Base-by-base conservation (phyloP, 2,888 invertebrate genomes). In the Lithophane leautieri region DNA sequence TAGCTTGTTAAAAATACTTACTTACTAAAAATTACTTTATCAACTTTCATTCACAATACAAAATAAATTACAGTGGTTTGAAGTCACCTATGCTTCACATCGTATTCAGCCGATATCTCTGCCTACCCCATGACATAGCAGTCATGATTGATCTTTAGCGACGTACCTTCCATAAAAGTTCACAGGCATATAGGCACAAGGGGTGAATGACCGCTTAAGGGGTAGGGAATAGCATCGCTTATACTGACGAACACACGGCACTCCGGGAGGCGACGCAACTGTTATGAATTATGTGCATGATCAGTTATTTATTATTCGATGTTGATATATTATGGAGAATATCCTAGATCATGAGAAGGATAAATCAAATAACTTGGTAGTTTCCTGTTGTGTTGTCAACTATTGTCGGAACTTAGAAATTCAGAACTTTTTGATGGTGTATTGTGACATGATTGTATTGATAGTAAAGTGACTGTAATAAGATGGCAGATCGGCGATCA, bases 131-230 rank as follows among this genome's bases (percentile, higher is more conserved):
- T 25, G 7, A 40, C 19, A 44, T 12, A 73, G 11, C 22, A 61
- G 19, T n/a, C 25, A 56, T 70, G n/a, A 44, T 66, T 70, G 65
- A 78, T 70, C 22, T 52, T 19, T 47, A 34, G 42, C 22, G 65
- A 65, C 22, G 54, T 56, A 22, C 34, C 42, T 50, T 63, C 40
- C 16, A 61, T 61, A 34, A 61, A 63, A 70, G 44, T 66, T 61
- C 61, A 42, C n/a, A 83, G 61, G 79, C 70, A 34, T 60, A 52
- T 14, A 61, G 60, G 79, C 70, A 34, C n/a, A n/a, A 40, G 12
- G 62, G 80, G 67, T 79, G 47, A 80, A 72, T 25, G 80, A 19
- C 84, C 84, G 62, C 19, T 22, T 60, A 63, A 83, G 50, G 78
- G 84, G 63, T 68, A 61, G 80, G 54, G 73, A 73, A 79, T 65